These are phyloP conservation scores for Scartelaos histophorus DNA, from an alignment of 2,113 vertebrate genomes.

Conservation along the genomic window DNA sequence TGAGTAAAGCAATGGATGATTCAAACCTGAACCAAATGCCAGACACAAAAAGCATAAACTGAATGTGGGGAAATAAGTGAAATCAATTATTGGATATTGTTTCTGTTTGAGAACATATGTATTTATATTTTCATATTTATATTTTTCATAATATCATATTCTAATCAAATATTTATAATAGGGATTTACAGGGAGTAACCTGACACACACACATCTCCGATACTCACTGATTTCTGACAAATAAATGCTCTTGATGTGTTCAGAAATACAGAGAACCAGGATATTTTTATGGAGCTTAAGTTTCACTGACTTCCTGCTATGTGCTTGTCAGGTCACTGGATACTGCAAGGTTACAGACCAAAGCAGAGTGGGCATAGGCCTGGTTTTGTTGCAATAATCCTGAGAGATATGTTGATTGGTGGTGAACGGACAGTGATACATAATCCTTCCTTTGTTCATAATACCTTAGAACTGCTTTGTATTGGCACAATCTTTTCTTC, in stretches of 20 bases:
- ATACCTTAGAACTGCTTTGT: neutral
- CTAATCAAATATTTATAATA: constrained; percentile 67
- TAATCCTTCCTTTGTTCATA: constrained; percentile 1
- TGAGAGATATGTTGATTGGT: constrained; percentile 8
- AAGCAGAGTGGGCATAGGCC: constrained; percentile 6
- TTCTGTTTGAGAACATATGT: neutral
- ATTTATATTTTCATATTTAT: neutral
- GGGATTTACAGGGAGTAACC: constrained; percentile 46
- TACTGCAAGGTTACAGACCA: constrained; percentile 44
- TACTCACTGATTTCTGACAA: constrained; percentile 9
- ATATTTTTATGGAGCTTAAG: constrained; percentile 59
- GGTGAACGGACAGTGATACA: neutral
- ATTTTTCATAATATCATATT: constrained; percentile 29
- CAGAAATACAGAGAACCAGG: constrained; percentile 29
- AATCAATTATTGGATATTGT: neutral
- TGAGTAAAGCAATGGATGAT: neutral
- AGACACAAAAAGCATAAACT: constrained; percentile 57
- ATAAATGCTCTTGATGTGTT: constrained; percentile 16
- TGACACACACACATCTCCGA: constrained; percentile 37
- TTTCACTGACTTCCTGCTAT: constrained; percentile 26
- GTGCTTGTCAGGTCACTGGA: constrained; percentile 40
- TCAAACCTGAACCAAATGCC: constrained; percentile 57
- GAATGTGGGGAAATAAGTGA: constrained; percentile 4
- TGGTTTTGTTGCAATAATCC: constrained; percentile 12
- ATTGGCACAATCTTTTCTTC: neutral